These are phyloP conservation scores for Grantiella picta DNA, from an alignment of 2,113 vertebrate genomes.

Conservation along the genomic window DNA sequence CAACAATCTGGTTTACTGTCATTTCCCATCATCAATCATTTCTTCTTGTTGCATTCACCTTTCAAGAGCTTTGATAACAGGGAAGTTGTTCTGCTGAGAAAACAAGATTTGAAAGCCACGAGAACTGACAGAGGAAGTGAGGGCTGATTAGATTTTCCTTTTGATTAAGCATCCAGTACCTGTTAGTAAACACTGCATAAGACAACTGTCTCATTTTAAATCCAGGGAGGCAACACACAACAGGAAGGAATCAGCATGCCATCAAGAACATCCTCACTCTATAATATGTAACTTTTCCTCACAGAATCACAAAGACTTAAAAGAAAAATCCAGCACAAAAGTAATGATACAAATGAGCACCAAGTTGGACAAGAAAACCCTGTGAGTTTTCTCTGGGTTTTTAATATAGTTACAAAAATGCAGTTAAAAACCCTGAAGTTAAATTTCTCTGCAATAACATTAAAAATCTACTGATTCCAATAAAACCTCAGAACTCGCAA, in stretches of 20 bases:
- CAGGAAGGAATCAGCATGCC: not conserved
- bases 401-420: not conserved
- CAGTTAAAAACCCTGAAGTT: not conserved
- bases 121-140: not conserved
- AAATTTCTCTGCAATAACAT: not conserved
- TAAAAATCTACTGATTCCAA: not conserved
- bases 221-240: not conserved
- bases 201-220: not conserved
- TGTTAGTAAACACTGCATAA: not conserved
- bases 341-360: not conserved
- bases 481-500: not conserved
- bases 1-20: not conserved
- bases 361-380: not conserved
- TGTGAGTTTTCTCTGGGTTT: not conserved
- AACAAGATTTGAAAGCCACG: not conserved
- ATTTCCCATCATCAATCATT: not conserved
- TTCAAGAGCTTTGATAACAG: not conserved
- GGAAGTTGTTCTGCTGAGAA: not conserved
- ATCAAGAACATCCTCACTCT: not conserved
- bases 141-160: not conserved
- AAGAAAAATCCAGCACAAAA: not conserved
- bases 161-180: not conserved
- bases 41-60: not conserved
- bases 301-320: not conserved
- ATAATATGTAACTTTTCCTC: not conserved